A percentile compares a stretch with the other conserved stretches of the same genome.
Conservation (phyloP, 2,113 vertebrate genomes). For the Dolichallabes microphthalmus region DNA sequence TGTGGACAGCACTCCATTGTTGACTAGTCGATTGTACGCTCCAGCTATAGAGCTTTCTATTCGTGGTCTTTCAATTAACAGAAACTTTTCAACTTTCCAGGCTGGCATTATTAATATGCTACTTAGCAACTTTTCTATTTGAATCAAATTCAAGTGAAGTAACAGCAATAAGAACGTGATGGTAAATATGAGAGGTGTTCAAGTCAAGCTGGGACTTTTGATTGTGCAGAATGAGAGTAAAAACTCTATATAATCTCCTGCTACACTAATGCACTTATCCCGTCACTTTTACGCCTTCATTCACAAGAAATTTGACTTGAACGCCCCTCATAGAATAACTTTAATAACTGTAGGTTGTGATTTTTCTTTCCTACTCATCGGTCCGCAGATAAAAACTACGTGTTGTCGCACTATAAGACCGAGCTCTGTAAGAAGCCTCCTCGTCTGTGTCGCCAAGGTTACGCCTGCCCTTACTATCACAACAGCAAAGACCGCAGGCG, state of each 20-base stretch:
- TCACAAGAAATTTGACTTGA: too few relatives aligned
- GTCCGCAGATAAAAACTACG: constrained; percentile 86
- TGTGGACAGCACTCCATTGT: neutral
- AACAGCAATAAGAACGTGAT: neutral
- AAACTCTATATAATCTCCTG: too few relatives aligned
- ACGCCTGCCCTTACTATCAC: constrained; percentile 97
- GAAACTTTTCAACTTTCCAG: too few relatives aligned
- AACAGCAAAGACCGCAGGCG: constrained; percentile 97
- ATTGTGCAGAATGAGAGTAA: too few relatives aligned
- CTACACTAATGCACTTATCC: too few relatives aligned
- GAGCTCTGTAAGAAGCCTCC: constrained; percentile 98
- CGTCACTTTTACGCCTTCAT: too few relatives aligned
- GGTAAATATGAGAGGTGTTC: too few relatives aligned
- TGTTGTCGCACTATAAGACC: constrained; percentile 96
- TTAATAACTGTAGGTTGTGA: neutral
- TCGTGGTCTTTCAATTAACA: neutral
- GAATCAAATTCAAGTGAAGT: neutral
- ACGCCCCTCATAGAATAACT: neutral
- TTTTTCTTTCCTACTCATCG: neutral
- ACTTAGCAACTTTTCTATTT: neutral
- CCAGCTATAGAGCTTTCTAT: neutral
- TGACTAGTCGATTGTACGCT: neutral
- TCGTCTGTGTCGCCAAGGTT: constrained; percentile 94
- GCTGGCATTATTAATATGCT: neutral
- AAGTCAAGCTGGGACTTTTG: too few relatives aligned